Evolutionary conservation across 1,140 invertebrate genomes (phyloP).

Genomic region (Archivesica marissinica): DNA sequence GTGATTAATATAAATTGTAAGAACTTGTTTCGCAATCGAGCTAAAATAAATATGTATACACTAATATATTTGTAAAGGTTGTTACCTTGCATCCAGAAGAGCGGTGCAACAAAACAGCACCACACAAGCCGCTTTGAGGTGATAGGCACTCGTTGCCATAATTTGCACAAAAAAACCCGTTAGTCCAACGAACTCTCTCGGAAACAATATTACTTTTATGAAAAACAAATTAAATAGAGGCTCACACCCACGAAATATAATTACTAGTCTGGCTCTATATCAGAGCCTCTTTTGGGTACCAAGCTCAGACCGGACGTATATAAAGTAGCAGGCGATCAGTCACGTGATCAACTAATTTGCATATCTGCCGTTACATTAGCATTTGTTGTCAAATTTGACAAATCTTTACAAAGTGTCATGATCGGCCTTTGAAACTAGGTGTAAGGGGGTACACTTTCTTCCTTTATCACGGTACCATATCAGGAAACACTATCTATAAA

Average conservation of each 20-base stretch:
- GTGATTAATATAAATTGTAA: too few relatives aligned
- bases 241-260: background rate
- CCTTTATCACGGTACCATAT: background rate
- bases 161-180: background rate
- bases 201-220: background rate
- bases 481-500: background rate
- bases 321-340: background rate
- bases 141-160: constrained; percentile 58
- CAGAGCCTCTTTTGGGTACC: constrained; percentile 4
- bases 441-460: background rate
- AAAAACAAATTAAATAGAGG: constrained; percentile 1
- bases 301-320: constrained; percentile 2
- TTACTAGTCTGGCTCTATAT: background rate
- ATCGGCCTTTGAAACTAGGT: constrained; percentile 1
- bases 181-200: background rate
- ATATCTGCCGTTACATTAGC: background rate
- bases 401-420: constrained; percentile 25
- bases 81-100: constrained; percentile 59
- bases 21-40: too few relatives aligned
- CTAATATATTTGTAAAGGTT: too few relatives aligned
- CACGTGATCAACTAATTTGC: constrained; percentile 40
- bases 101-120: constrained; percentile 28
- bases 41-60: too few relatives aligned
- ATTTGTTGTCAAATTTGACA: constrained; percentile 15
- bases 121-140: constrained; percentile 30